Evolutionary conservation across 1,140 invertebrate genomes (phyloP).

Genomic region (Lepidurus couesii): DNA sequence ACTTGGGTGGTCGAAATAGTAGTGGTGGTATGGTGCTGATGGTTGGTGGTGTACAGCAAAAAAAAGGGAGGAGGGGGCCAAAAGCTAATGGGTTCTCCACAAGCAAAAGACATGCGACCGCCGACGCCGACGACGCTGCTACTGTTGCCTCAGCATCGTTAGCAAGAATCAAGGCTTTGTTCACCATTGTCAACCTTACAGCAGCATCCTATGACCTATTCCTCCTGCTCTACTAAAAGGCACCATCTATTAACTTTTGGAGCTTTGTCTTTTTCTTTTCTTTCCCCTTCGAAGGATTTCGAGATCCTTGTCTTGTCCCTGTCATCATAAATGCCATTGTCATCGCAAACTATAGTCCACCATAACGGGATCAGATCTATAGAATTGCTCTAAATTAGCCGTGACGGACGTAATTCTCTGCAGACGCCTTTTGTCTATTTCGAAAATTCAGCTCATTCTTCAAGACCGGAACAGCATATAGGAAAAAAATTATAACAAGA

Average conservation of each 20-base stretch:
- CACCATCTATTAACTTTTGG: neutral
- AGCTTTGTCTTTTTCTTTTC: neutral
- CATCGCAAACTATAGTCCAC: neutral
- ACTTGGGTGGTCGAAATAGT: neutral
- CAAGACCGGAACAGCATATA: neutral
- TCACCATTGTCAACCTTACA: constrained; percentile 1
- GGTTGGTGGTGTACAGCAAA: neutral
- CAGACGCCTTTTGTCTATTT: neutral
- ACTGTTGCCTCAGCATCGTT: neutral
- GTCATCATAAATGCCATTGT: neutral
- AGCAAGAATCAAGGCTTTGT: neutral
- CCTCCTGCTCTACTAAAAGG: neutral
- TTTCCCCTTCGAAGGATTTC: neutral
- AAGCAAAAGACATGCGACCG: neutral
- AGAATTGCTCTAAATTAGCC: neutral
- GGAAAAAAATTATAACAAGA: neutral
- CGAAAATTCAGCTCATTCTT: neutral
- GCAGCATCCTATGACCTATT: neutral
- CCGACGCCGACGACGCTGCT: neutral
- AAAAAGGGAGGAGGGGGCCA: neutral
- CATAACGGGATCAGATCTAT: neutral
- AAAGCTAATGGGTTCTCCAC: constrained; percentile 13
- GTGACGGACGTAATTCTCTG: neutral
- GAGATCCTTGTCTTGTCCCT: neutral
- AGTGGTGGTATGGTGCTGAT: neutral